Evolutionary conservation across 1,140 invertebrate genomes (phyloP).

Genomic region (Stegodyphus mimosarum): DNA sequence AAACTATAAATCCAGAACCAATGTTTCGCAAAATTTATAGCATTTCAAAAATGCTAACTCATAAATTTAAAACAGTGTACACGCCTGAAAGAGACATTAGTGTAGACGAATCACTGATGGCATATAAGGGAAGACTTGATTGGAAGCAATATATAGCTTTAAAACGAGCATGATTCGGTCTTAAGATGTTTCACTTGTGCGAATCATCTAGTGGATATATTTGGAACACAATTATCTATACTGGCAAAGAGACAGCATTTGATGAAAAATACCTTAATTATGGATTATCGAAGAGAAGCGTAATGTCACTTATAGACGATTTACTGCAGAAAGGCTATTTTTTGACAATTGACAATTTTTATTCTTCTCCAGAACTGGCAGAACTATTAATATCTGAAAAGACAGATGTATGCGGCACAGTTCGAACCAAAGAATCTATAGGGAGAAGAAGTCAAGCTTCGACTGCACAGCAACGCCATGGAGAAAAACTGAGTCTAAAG

Average conservation of each 20-base stretch:
- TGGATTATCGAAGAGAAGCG: neutral
- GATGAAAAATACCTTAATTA: neutral
- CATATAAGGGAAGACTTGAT: neutral
- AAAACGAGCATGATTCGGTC: neutral
- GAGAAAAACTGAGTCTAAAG: too few relatives aligned
- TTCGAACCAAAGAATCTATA: too few relatives aligned
- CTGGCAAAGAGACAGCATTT: constrained; percentile 7
- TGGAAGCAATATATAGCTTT: constrained; percentile 10
- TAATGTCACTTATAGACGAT: neutral
- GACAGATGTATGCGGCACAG: constrained; percentile 3
- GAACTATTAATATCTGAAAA: neutral
- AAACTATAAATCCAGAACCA: neutral
- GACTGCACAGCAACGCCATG: too few relatives aligned
- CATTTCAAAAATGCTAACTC: neutral
- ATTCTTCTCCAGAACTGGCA: constrained; percentile 15
- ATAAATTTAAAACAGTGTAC: neutral
- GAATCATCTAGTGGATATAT: neutral
- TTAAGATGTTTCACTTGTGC: constrained; percentile 8
- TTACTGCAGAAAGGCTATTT: neutral
- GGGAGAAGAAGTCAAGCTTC: too few relatives aligned
- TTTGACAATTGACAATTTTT: neutral
- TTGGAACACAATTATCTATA: constrained; percentile 10
- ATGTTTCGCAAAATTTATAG: neutral
- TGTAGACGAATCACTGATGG: constrained; percentile 4
- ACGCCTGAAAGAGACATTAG: neutral